These are phyloP conservation scores for Magallana ariakensis DNA, from an alignment of 1,140 invertebrate genomes.

Conservation along the genomic window DNA sequence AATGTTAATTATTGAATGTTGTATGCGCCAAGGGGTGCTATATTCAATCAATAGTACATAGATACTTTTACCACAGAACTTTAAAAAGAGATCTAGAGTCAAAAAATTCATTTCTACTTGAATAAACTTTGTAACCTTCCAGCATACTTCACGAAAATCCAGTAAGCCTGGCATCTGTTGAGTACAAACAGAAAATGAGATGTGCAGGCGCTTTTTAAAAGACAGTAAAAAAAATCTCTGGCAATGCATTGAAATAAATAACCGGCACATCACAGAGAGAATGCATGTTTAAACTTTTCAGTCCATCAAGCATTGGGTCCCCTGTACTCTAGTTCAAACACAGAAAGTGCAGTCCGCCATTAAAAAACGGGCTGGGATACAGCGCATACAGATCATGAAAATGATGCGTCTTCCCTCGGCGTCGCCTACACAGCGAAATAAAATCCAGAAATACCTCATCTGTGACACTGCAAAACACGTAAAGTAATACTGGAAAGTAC, in stretches of 20 bases:
- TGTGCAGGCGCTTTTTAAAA: no score
- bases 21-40: no score
- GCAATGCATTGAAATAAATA: constrained; percentile 16
- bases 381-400: neutral
- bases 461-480: constrained; percentile 9
- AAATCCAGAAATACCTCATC: constrained; percentile 26
- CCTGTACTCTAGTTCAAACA: constrained; percentile 11
- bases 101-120: no score
- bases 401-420: neutral
- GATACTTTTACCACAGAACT: no score
- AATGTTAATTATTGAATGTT: no score
- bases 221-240: no score
- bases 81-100: no score
- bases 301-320: neutral
- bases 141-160: no score
- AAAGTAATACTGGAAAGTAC: neutral
- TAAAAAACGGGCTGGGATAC: neutral
- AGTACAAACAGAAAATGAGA: no score
- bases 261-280: neutral
- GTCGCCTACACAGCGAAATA: constrained; percentile 14
- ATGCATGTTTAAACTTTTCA: neutral
- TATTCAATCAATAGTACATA: no score
- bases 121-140: no score
- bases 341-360: constrained; percentile 7
- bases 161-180: no score